Evolutionary conservation across 2,797 vertebrate species (phyloP), one percentile per base, ranked within the genome.

Genomic region (Psittacula derbiana): DNA sequence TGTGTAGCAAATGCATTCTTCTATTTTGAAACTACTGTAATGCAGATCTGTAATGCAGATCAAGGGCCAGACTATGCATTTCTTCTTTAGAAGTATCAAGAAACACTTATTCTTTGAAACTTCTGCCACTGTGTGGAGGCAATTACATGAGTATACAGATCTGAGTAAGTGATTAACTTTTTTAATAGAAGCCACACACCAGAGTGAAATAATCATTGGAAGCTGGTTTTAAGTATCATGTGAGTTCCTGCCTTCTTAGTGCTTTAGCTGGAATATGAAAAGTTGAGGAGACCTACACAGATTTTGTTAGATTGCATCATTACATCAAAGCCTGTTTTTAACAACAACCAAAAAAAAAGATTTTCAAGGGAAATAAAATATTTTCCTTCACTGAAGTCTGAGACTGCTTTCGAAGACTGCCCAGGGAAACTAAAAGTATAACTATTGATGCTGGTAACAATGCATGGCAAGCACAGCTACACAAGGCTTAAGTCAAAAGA

Each of bases 361-460:
- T 44, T 89, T 95, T 84, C 73, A 89, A 65, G 80, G 64, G 36
- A 67, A 85, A 70, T 74, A 43, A 95, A 96, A 88, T 21, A 64
- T 30, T 84, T 78, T 87, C 62, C 60, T 95, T 95, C 76, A 74
- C 49, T 10, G 38, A 85, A 88, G 41, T 88, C 47, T 6, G 18
- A 52, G 72, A 33, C 57, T 97, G 43, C 65, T 80, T 95, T 82
- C 60, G 28, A 70, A 86, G 44, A 60, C 70, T 58, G 55, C 28
- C 38, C 40, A 75, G 71, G 80, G 88, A 71, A 74, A 49, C 24
- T 57, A 23, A 70, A 87, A 82, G n/a, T 50, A 2, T 6, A 31
- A 15, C 44, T 92, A 3, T 52, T 62, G n/a, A 61, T 90, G 43
- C 38, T 83, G 65, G 31, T 65, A 70, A 38, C 5, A 44, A 60